Percentiles rank a stretch among this genome's conserved stretches.
Evolutionary conservation across 2,888 invertebrate species (phyloP).

Genomic region (Bellardia pandia): DNA sequence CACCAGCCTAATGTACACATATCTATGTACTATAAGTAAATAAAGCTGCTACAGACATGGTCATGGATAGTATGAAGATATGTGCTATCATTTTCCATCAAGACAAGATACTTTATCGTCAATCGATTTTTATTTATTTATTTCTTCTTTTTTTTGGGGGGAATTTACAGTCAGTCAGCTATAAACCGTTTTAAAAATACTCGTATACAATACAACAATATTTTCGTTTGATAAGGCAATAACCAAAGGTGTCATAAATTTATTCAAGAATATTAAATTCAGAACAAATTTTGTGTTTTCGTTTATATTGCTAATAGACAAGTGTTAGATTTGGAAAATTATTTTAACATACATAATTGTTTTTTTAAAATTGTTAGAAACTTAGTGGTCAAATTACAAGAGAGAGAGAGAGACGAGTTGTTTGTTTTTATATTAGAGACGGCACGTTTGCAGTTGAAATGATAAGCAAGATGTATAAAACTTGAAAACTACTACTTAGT

Average conservation of each 20-base stretch:
- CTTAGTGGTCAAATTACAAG: background rate
- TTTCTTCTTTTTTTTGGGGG: conserved; percentile 31
- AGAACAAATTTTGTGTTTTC: conserved; percentile 21
- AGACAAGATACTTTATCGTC: conserved; percentile 72
- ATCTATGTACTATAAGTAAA: too few relatives aligned
- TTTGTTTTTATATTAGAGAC: background rate
- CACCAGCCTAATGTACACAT: too few relatives aligned
- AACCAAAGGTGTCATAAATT: conserved; percentile 65
- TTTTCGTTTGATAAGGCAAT: conserved; percentile 63
- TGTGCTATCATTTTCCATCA: conserved; percentile 68
- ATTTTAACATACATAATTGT: conserved; percentile 41
- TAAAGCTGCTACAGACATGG: background rate
- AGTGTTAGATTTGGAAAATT: conserved; percentile 12
- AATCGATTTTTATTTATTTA: conserved; percentile 65
- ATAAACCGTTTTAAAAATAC: conserved; percentile 55
- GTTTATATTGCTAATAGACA: conserved; percentile 47
- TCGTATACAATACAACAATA: conserved; percentile 9
- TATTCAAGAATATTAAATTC: conserved; percentile 14
- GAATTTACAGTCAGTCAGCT: conserved; percentile 47
- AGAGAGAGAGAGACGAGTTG: background rate
- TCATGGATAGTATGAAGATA: conserved; percentile 25
- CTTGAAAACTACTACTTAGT: too few relatives aligned
- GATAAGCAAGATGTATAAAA: too few relatives aligned
- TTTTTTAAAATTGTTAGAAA: background rate
- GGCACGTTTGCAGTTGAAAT: too few relatives aligned